Base-by-base conservation (phyloP, 2,888 invertebrate genomes). In the Chydorus sphaericus region DNA sequence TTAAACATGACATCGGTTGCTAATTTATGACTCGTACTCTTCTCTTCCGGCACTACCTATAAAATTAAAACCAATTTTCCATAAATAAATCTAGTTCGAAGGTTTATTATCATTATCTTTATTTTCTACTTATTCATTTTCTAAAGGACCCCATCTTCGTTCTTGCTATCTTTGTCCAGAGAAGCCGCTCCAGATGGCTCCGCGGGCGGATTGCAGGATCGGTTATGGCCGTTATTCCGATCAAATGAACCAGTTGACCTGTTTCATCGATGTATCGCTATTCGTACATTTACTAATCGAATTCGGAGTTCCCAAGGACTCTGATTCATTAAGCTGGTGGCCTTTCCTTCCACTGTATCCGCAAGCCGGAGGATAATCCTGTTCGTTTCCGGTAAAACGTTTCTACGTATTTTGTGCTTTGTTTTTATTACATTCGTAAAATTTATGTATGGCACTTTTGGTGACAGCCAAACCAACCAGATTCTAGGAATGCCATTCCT, bases 1-100 rank as follows among this genome's bases (percentile, higher is more conserved):
- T 88, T 91, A 69, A 85, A 98, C 98, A 99, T 99, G 6, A 97
- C 85, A 80, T 98, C 96, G 63, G 90, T 89, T 63, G 88, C 91
- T 57, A 98, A 71, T 57, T 84, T 79, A 63, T 88, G 86, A 64
- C 89, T 90, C 0, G 83, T 81, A 68, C 90, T 87, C 67, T 93
- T 91, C 0, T 93, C 93, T 66, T 90, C 90, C 0, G 90, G 85
- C 0, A 90, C 87, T 57, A 90, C 80, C 68, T 60, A 28, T 2
- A 36, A 16, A 30, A 14, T 31, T 4, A 18, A 26, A 44, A 18
- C 16, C 10, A 7, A 30, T 18, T 7, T 39, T 18, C 36, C 10
- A n/a, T 33, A 11, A 11, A 33, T n/a, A 33, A 33, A 33, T 33
- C 10, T n/a, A n/a, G n/a, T n/a, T n/a, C n/a, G n/a, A n/a, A n/a